Base-by-base conservation (phyloP, 2,888 invertebrate genomes). In the Auanema freiburgensis region DNA sequence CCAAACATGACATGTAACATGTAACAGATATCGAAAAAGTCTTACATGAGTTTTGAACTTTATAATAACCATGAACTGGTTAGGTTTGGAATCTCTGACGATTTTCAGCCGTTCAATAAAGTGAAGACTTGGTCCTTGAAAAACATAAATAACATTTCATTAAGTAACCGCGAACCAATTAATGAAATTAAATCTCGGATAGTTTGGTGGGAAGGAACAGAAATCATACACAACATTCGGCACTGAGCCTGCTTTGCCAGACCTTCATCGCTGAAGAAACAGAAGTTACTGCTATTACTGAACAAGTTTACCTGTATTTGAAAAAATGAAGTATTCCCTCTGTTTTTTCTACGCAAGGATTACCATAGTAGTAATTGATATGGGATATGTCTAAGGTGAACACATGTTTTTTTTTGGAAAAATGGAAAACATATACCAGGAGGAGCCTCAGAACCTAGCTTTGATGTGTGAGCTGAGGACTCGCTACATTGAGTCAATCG, bases 61-160 rank as follows among this genome's bases (percentile, higher is more conserved):
- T 43, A 98, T 87, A 24, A 99, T 86, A 50, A 93, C 92, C 96
- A 98, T 97, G 83, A 96, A 99, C 84, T 95, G 94, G 85, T 97
- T 96, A 0, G 95, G 93, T 16, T 88, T 86, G 21, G 90, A 89
- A 59, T 92, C 92, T 23, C 94, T 88, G 53, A 99, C 89, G 55
- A 99, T 93, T 93, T 88, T 72, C 33, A 74, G 57, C 6, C 65
- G 55, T 23, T 66, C 65, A 43, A 74, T 72, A 57, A 46, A 46
- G 14, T 23, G 43, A 43, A 65, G 25, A 25, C 52, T 41, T 11
- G 65, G 57, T 24, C 59, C 63, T 63, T 21, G 10, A 51, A 33
- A 40, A 21, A n/a, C 6, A n/a, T 11, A 24, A 5, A 52, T 52
- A 8, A 40, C 33, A 14, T 6, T 14, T 55, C 54, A 53, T 11